Evolutionary conservation across 2,888 invertebrate genomes (phyloP).

Genomic region (Ornithoptera alexandrae): DNA sequence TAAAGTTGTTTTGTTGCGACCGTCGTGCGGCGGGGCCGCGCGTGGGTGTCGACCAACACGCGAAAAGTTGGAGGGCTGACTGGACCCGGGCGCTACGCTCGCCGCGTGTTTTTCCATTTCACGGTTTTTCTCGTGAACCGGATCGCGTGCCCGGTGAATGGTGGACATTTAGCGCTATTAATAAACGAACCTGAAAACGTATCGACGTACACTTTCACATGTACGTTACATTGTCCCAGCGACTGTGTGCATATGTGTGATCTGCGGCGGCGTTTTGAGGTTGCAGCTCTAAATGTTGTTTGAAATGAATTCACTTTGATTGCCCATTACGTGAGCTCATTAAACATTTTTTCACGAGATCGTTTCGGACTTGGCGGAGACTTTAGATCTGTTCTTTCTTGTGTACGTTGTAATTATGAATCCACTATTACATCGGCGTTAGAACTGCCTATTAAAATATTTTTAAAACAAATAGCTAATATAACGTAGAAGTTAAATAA

Average conservation of each 20-base stretch:
- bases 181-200: constrained; percentile 55
- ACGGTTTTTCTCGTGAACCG: constrained; percentile 62
- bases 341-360: not conserved
- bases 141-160: constrained; percentile 62
- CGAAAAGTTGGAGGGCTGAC: constrained; percentile 69
- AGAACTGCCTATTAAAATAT: too few relatives aligned
- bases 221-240: constrained; percentile 34
- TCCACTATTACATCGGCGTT: too few relatives aligned
- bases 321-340: constrained; percentile 1
- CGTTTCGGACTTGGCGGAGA: not conserved
- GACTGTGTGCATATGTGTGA: constrained; percentile 27
- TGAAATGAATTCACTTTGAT: constrained; percentile 13
- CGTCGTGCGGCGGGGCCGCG: constrained; percentile 43
- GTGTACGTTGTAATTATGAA: not conserved
- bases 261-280: constrained; percentile 33
- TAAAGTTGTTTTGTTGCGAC: constrained; percentile 21
- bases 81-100: constrained; percentile 54
- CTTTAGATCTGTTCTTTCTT: too few relatives aligned
- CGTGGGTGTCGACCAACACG: constrained; percentile 68
- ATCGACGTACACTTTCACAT: constrained; percentile 37
- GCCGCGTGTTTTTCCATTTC: constrained; percentile 66
- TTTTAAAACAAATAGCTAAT: too few relatives aligned
- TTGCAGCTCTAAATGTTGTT: constrained; percentile 21
- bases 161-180: constrained; percentile 53
- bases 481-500: too few relatives aligned